Evolutionary conservation across 2,113 vertebrate genomes (phyloP), one percentile per base, ranked within the genome.

Genomic region (Hemicordylus capensis): DNA sequence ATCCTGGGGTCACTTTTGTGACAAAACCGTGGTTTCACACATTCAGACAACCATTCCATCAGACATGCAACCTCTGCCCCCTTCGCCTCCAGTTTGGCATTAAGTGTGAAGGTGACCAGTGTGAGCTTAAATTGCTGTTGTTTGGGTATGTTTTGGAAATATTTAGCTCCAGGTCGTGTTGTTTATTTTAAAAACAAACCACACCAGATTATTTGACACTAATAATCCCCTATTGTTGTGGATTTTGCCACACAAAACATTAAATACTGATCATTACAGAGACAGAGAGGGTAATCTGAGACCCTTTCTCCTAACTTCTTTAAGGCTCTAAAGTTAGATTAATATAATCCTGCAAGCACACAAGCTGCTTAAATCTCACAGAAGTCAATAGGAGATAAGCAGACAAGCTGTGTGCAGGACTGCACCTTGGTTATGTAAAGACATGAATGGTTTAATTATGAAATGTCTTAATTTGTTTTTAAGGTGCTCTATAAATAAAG

Each of bases 241-340:
- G 9, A 51, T 61, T 83, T 20, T 63, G 20, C 59, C 58, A 75
- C 26, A 67, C 48, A 76, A 66, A 76, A n/a, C 42, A 66, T 66
- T 34, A 76, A 76, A 76, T 76, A 84, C 66, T 83, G 72, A 83
- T 76, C 31, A 26, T 66, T 37, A 28, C 79, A 54, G 46, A 81
- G 20, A 7, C 1, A 28, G 42, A 63, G 22, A 24, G 42, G 20
- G 8, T 61, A 46, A 79, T 63, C 9, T 63, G 58, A 78, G 37
- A 17, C 56, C 24, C n/a, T n/a, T 79, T 76, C 31, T 78, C 24
- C 15, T 78, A 39, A 44, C 70, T 63, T 63, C 37, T 76, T 77
- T 26, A 28, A 42, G 6, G 44, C 34, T 31, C 20, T 74, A n/a
- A 56, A 26, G 42, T 74, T 61, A 63, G 63, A 39, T 64, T 76